phyloP scores from a whole-genome alignment of 2,888 invertebrate species.

The Marronus borbonicus region DNA sequence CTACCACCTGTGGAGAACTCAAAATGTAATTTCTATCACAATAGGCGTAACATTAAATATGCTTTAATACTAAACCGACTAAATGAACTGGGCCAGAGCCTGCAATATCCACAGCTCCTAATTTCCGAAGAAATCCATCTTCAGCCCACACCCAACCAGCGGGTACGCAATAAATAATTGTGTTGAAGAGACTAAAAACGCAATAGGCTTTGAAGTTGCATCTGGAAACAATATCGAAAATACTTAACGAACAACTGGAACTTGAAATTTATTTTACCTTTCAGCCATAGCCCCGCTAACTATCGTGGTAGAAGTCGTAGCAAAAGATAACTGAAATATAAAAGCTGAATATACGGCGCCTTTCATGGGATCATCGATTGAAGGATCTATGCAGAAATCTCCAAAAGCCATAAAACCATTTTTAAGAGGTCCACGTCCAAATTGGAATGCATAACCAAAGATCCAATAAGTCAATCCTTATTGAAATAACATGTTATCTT shows the following conservation, averaged over 20 bases:
- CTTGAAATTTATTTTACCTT: constrained; percentile 73
- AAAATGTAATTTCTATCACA: not conserved
- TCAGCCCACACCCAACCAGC: constrained; percentile 96
- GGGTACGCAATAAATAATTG: constrained; percentile 91
- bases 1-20: constrained; percentile 73
- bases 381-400: constrained; percentile 86
- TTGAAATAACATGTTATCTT: not conserved
- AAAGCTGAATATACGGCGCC: constrained; percentile 91
- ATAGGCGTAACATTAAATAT: not conserved
- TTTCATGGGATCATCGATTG: constrained; percentile 82
- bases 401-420: constrained; percentile 90
- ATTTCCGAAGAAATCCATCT: constrained; percentile 86
- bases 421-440: constrained; percentile 81
- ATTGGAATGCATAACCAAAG: constrained; percentile 94
- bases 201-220: constrained; percentile 95
- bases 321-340: constrained; percentile 91
- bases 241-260: not conserved
- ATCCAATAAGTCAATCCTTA: constrained; percentile 92
- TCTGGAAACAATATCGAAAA: constrained; percentile 69
- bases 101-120: constrained; percentile 94
- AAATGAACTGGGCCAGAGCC: constrained; percentile 94
- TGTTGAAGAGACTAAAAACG: constrained; percentile 90
- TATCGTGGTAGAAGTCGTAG: constrained; percentile 92
- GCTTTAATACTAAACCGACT: constrained; percentile 74
- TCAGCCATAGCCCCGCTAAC: constrained; percentile 97